phyloP scores from a whole-genome alignment of 2,888 invertebrate species.

The Sphaeridia pumilis region DNA sequence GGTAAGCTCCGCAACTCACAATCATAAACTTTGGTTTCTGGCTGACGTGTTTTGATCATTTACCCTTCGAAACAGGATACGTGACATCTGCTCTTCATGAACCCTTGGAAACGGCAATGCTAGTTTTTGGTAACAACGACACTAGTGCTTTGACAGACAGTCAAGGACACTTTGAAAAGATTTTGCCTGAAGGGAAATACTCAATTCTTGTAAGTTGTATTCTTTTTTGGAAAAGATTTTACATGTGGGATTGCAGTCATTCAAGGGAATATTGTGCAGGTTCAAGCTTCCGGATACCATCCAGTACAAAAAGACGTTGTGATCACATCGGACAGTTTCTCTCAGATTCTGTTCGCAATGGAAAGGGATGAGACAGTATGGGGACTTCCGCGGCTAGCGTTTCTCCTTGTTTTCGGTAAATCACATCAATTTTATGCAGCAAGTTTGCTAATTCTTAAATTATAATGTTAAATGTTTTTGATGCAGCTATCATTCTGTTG shows the following conservation, averaged over 20 bases:
- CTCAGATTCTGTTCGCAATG: slow-evolving; percentile 55
- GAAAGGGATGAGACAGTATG: slow-evolving; percentile 54
- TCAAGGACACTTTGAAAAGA: slow-evolving; percentile 33
- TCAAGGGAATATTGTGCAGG: slow-evolving; percentile 4
- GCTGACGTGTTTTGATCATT: neutral
- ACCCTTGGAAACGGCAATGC: slow-evolving; percentile 25
- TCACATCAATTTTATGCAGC: neutral
- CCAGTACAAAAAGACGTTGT: slow-evolving; percentile 45
- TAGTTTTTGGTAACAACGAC: slow-evolving; percentile 25
- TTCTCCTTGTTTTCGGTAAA: slow-evolving; percentile 59
- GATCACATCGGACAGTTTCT: slow-evolving; percentile 38
- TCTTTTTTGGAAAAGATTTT: neutral
- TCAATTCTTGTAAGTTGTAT: too few relatives aligned
- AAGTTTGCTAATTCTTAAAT: slow-evolving; percentile 1
- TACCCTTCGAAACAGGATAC: slow-evolving; percentile 23
- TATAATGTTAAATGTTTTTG: slow-evolving; percentile 1
- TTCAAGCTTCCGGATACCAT: slow-evolving; percentile 45
- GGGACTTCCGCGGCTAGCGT: slow-evolving; percentile 63
- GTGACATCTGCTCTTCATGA: slow-evolving; percentile 28
- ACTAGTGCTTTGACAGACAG: slow-evolving; percentile 25
- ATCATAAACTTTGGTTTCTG: neutral
- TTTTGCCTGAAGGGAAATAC: slow-evolving; percentile 17
- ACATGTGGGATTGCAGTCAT: neutral
- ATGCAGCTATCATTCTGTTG: slow-evolving; percentile 26
- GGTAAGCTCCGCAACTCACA: slow-evolving; percentile 3